These are phyloP conservation scores for Prionailurus viverrinus DNA, from an alignment of 2,113 vertebrate species.

Conservation along the genomic window DNA sequence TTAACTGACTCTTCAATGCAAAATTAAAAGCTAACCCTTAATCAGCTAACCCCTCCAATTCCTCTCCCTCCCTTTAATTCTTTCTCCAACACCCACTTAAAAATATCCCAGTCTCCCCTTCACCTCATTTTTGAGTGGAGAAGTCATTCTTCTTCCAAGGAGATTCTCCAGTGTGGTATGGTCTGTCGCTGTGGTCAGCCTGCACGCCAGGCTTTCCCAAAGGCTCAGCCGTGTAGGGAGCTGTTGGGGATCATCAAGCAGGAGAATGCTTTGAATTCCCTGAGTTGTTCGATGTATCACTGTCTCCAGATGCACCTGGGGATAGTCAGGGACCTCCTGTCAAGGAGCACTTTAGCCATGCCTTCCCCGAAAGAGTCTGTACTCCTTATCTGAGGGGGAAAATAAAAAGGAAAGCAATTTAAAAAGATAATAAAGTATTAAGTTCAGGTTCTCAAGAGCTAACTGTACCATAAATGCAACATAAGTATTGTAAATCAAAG, in stretches of 20 bases:
- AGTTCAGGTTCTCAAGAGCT: not conserved
- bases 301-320: not conserved
- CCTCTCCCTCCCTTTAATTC: not conserved
- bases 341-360: not conserved
- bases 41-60: conserved; percentile 25
- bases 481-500: not conserved
- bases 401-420: not conserved
- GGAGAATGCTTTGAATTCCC: conserved; percentile 11
- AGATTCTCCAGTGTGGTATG: conserved; percentile 10
- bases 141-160: not conserved
- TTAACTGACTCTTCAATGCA: conserved; percentile 79
- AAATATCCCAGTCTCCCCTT: not conserved
- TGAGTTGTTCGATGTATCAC: not conserved
- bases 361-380: not conserved
- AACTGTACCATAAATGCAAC: not conserved
- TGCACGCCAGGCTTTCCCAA: not conserved
- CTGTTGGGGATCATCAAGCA: not conserved
- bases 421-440: not conserved
- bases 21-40: conserved; percentile 79
- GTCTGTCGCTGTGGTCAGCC: conserved; percentile 41
- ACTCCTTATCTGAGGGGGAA: not conserved
- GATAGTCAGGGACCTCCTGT: not conserved
- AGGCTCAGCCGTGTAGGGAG: not conserved
- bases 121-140: conserved; percentile 7
- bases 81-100: conserved; percentile 46